Conservation (phyloP, 35 echinoderm and acorn worm species). For the Ophiothrix spiculata region DNA sequence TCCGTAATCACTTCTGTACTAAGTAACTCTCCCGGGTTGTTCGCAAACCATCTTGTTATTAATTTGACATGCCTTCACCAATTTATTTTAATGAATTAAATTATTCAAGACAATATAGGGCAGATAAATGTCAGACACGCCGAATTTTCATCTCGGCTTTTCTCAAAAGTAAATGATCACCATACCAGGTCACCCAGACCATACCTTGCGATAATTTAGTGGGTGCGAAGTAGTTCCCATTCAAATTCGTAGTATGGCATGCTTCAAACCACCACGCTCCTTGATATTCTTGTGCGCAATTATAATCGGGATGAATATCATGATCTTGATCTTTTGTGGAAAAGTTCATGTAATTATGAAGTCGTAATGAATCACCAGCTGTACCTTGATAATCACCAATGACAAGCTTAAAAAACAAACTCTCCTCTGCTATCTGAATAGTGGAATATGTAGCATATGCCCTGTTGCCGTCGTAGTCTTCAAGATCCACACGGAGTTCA, state of each 20-base stretch:
- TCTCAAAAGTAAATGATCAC: background rate
- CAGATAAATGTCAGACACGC: too few relatives aligned
- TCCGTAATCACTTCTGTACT: too few relatives aligned
- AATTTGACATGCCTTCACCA: too few relatives aligned
- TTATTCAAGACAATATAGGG: too few relatives aligned
- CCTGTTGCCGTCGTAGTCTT: conserved; percentile 45
- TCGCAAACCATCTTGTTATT: too few relatives aligned
- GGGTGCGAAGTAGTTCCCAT: background rate
- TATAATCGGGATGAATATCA: background rate
- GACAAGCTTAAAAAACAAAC: background rate
- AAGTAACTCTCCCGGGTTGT: too few relatives aligned
- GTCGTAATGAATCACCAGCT: background rate
- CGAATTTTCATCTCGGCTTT: background rate
- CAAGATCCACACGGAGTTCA: conserved; percentile 57
- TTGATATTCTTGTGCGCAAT: background rate
- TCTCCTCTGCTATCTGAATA: conserved; percentile 41
- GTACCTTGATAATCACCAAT: background rate
- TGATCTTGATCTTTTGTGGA: background rate
- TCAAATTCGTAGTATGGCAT: background rate
- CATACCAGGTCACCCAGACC: background rate
- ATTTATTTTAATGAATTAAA: too few relatives aligned
- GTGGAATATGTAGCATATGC: conserved; percentile 53
- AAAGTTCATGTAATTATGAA: background rate
- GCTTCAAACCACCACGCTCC: background rate
- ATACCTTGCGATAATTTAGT: background rate